These are phyloP conservation scores for Eupithecia subumbrata DNA, from an alignment of 2,888 invertebrate species.

Conservation along the genomic window DNA sequence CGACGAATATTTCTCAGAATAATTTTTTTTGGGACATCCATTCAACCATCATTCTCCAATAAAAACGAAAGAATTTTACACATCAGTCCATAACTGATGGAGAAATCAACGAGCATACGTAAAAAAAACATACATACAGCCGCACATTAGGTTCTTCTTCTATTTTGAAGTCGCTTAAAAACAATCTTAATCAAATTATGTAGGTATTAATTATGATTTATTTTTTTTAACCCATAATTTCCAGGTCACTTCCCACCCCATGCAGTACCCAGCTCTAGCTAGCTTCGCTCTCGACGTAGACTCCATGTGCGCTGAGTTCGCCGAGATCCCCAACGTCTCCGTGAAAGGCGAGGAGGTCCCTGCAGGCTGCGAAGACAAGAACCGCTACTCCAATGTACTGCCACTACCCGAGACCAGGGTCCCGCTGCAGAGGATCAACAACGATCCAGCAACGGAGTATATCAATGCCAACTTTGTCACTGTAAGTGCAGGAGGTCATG, in stretches of 20 bases:
- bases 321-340: constrained; percentile 90
- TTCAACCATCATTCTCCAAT: too few species aligned
- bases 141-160: too few species aligned
- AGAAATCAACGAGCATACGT: too few species aligned
- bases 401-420: constrained; percentile 96
- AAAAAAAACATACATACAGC: too few species aligned
- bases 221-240: neutral
- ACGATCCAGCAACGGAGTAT: constrained; percentile 92
- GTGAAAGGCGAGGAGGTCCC: constrained; percentile 93
- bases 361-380: constrained; percentile 94
- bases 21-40: too few species aligned
- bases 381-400: constrained; percentile 96
- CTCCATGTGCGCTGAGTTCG: constrained; percentile 91
- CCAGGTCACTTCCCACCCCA: constrained; percentile 87
- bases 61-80: too few species aligned
- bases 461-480: constrained; percentile 97
- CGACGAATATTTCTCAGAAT: too few species aligned
- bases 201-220: too few species aligned
- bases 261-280: constrained; percentile 91
- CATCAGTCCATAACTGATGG: too few species aligned
- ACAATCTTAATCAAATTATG: too few species aligned
- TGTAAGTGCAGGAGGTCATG: constrained; percentile 28
- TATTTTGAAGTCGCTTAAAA: too few species aligned
- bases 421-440: constrained; percentile 87
- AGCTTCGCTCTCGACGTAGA: constrained; percentile 89